Evolutionary conservation across 1,140 invertebrate species (phyloP).

Genomic region (Brachionus rubens): DNA sequence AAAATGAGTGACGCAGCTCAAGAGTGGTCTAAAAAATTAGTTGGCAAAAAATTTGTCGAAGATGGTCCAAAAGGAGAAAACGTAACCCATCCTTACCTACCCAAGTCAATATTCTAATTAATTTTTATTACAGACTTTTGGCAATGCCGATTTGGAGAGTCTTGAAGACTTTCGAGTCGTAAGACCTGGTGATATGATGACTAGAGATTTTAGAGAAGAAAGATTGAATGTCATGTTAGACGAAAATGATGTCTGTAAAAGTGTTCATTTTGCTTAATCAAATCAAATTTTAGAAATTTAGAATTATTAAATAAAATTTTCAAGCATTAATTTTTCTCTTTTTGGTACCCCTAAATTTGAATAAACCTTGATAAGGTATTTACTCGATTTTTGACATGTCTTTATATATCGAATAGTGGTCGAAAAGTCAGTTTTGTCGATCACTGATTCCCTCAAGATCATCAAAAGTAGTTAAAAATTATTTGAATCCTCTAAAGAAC

Average conservation of each 20-base stretch:
- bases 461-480: no score
- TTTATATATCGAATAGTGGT: no score
- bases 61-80: background rate
- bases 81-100: background rate
- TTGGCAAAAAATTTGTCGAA: background rate
- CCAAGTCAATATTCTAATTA: background rate
- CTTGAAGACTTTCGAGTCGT: background rate
- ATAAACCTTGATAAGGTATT: no score
- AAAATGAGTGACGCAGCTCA: background rate
- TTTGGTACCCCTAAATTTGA: no score
- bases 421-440: no score
- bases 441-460: no score
- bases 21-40: background rate
- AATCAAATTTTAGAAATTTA: no score
- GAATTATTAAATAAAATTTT: no score
- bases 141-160: background rate
- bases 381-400: no score
- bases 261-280: background rate
- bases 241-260: background rate
- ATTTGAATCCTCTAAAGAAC: no score
- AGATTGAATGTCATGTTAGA: background rate
- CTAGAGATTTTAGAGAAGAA: background rate
- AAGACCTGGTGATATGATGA: background rate
- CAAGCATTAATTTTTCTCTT: no score
- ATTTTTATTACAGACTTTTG: background rate